Percentiles rank a stretch among this genome's conserved stretches.
Conservation (phyloP, 2,113 vertebrate genomes). For the Leuciscus idus region DNA sequence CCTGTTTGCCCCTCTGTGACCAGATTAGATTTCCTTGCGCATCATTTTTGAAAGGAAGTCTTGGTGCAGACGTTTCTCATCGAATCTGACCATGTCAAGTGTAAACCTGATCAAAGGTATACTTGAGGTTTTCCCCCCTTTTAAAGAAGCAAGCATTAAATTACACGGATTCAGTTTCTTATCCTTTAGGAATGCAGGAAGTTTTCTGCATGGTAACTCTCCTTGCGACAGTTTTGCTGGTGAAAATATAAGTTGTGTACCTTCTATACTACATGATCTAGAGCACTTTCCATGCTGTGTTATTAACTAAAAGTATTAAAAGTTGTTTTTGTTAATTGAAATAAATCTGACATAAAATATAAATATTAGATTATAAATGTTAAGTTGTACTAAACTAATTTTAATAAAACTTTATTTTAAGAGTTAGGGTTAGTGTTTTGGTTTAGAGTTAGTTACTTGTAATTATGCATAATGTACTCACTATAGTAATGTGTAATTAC, state of each 20-base stretch:
- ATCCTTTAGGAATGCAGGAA: not conserved
- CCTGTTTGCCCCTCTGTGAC: not conserved
- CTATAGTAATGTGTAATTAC: too few relatives aligned
- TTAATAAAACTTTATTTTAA: too few relatives aligned
- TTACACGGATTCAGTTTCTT: not conserved
- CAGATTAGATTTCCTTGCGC: conserved; percentile 10
- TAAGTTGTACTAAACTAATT: not conserved
- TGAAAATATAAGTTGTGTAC: not conserved
- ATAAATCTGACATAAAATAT: too few relatives aligned
- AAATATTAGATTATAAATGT: not conserved
- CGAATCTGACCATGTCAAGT: conserved; percentile 8
- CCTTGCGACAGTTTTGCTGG: not conserved
- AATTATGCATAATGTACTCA: too few relatives aligned
- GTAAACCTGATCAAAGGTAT: conserved; percentile 26
- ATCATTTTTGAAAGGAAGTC: conserved; percentile 23
- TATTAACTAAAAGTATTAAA: not conserved
- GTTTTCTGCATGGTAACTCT: not conserved
- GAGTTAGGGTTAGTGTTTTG: too few relatives aligned
- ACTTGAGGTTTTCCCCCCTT: not conserved
- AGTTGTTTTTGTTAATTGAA: not conserved
- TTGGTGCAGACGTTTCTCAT: conserved; percentile 5
- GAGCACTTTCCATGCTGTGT: not conserved
- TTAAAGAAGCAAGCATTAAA: not conserved
- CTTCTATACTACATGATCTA: not conserved
- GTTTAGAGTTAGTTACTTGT: too few relatives aligned